These are phyloP conservation scores for Malurus splendens DNA, from an alignment of 2,797 vertebrate genomes.

Conservation along the genomic window DNA sequence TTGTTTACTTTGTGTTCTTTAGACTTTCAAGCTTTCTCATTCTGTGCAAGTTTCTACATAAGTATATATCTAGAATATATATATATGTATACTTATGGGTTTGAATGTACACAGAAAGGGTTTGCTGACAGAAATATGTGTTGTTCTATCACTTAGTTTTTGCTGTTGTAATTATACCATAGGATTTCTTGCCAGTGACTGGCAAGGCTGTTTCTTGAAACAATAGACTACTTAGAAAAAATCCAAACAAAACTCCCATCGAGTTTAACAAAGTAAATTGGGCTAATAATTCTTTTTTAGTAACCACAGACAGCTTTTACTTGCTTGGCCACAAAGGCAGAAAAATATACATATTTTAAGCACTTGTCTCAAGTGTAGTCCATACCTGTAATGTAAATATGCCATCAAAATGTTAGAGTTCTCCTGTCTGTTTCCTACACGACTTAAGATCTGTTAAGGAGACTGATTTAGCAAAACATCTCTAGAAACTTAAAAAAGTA, in stretches of 20 bases:
- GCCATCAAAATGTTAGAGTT: background rate
- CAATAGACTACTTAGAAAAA: background rate
- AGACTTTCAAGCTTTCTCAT: background rate
- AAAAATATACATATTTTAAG: background rate
- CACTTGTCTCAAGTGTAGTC: accelerated
- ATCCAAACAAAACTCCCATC: accelerated
- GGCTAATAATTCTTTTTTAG: background rate
- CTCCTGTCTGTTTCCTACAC: background rate
- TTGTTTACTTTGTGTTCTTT: background rate
- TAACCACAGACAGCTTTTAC: background rate
- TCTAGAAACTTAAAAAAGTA: background rate
- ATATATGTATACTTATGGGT: no score
- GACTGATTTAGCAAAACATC: background rate
- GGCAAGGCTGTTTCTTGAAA: background rate
- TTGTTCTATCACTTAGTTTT: background rate
- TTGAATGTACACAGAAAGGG: no score
- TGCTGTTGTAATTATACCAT: background rate
- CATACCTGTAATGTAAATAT: background rate
- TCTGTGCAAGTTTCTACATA: background rate
- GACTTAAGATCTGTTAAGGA: background rate
- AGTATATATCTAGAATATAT: background rate
- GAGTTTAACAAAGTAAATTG: background rate
- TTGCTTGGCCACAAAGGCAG: background rate
- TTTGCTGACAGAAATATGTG: background rate
- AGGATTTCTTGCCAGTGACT: background rate